Evolutionary conservation across 2,113 vertebrate species (phyloP).

Genomic region (Orientallactaga bullata): DNA sequence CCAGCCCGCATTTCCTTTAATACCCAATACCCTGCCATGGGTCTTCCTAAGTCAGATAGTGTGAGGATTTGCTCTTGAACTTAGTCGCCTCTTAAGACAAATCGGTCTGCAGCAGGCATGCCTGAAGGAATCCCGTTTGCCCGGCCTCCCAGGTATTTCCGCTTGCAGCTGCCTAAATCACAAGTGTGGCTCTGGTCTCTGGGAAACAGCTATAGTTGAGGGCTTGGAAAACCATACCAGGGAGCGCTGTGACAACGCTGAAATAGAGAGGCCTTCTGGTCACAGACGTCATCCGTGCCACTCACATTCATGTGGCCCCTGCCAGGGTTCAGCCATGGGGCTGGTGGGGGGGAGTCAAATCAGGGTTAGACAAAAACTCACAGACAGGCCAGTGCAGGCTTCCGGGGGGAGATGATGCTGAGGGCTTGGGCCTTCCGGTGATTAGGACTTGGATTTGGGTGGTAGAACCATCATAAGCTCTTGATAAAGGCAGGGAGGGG

Average conservation of each 20-base stretch:
- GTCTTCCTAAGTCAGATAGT: slow-evolving; percentile 58
- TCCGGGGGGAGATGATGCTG: neutral
- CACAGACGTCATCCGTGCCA: neutral
- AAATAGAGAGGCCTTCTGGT: neutral
- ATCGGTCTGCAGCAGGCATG: neutral
- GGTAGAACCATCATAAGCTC: neutral
- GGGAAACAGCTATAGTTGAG: neutral
- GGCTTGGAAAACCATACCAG: neutral
- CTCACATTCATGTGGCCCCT: neutral
- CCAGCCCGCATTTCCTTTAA: too few species aligned
- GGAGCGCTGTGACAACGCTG: neutral
- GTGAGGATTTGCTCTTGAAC: slow-evolving; percentile 27
- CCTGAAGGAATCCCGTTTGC: neutral
- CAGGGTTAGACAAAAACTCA: neutral
- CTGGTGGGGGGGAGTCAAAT: neutral
- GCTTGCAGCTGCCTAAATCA: neutral
- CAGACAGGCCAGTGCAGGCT: neutral
- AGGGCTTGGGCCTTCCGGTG: neutral
- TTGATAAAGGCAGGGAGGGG: too few species aligned
- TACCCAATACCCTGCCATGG: neutral
- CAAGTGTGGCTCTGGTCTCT: neutral
- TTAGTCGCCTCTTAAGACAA: slow-evolving; percentile 14
- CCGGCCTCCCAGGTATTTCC: neutral
- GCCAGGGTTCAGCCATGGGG: neutral
- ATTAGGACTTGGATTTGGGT: neutral